phyloP scores from a whole-genome alignment of 2,797 vertebrate genomes.

The Numenius phaeopus region DNA sequence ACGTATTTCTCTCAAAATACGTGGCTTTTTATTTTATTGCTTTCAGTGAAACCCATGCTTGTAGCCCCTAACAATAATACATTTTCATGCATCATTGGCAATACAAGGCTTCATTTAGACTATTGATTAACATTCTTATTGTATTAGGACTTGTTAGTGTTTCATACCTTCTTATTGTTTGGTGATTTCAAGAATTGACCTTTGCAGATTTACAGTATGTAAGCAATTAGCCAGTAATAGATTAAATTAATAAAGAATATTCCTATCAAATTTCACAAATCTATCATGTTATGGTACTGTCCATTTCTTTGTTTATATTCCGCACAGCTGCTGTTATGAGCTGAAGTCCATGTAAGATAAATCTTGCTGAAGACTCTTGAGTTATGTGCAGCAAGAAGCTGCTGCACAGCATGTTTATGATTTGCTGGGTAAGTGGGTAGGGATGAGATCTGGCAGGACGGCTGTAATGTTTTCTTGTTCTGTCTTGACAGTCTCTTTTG shows the following conservation, averaged over 20 bases:
- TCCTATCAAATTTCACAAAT: background rate
- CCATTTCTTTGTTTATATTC: background rate
- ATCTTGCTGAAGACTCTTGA: background rate
- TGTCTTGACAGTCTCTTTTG: conserved; percentile 15
- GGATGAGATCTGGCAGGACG: background rate
- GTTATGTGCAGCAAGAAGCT: background rate
- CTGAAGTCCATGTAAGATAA: background rate
- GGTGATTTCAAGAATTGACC: conserved; percentile 20
- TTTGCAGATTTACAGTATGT: conserved; percentile 34
- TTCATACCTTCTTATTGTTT: conserved; percentile 46
- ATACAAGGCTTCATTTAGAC: conserved; percentile 56
- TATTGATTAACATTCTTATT: conserved; percentile 71
- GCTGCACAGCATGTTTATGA: rapidly evolving
- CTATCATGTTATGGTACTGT: background rate
- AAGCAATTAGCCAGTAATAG: conserved; percentile 36
- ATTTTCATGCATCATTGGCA: conserved; percentile 74
- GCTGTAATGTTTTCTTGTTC: background rate
- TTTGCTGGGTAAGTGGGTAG: background rate
- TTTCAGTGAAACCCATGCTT: background rate
- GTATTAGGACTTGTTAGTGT: conserved; percentile 47
- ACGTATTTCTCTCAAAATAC: conserved; percentile 18
- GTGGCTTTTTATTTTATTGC: background rate
- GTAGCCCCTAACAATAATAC: conserved; percentile 38
- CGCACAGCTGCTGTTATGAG: background rate
- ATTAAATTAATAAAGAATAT: conserved; percentile 51